These are phyloP conservation scores for Aspidiotus rigidus DNA, from an alignment of 2,888 invertebrate species.

Conservation along the genomic window DNA sequence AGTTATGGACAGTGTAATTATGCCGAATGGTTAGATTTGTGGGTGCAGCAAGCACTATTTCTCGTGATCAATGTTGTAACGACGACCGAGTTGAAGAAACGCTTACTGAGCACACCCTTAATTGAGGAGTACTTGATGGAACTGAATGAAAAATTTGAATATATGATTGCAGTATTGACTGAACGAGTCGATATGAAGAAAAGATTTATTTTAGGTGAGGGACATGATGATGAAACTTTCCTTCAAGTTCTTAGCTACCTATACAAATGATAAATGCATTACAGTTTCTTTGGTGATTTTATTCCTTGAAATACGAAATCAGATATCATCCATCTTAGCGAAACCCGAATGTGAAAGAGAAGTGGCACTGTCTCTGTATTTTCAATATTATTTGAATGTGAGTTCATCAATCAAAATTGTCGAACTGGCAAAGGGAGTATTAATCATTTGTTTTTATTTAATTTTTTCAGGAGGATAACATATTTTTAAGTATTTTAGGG, in stretches of 20 bases:
- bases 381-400: constrained; percentile 32
- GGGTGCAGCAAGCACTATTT: constrained; percentile 4
- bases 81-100: background rate
- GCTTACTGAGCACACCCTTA: background rate
- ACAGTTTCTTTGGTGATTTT: constrained; percentile 3
- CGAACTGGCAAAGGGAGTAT: constrained; percentile 64
- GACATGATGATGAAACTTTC: background rate
- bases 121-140: constrained; percentile 1
- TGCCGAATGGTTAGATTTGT: constrained; percentile 7
- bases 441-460: background rate
- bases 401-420: constrained; percentile 67
- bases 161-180: background rate
- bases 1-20: background rate
- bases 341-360: constrained; percentile 53
- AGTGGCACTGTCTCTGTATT: constrained; percentile 42
- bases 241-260: background rate
- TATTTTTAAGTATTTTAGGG: constrained; percentile 80
- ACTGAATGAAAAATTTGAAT: background rate
- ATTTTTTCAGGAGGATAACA: constrained; percentile 46
- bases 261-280: constrained; percentile 53
- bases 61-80: background rate
- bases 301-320: constrained; percentile 74
- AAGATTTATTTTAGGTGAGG: background rate
- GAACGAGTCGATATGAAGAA: background rate
- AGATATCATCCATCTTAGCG: constrained; percentile 53